phyloP scores from a whole-genome alignment of 2,113 vertebrate species.

The Genyomyrus donnyi region DNA sequence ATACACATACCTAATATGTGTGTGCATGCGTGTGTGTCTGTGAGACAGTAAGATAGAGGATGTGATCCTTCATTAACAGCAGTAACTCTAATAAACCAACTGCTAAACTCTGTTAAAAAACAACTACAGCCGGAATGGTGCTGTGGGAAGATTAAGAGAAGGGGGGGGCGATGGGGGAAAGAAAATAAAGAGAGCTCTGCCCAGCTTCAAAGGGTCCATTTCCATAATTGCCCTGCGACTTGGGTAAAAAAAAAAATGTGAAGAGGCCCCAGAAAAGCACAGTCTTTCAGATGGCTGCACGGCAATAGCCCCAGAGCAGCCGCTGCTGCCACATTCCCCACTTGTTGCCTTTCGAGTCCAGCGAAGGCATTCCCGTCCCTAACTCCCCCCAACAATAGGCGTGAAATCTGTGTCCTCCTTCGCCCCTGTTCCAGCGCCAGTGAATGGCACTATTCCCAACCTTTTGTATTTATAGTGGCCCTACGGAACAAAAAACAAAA shows the following conservation, averaged over 20 bases:
- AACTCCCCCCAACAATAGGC: slow-evolving; percentile 55
- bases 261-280: slow-evolving; percentile 61
- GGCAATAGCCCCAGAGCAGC: slow-evolving; percentile 59
- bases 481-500: neutral
- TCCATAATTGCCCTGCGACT: slow-evolving; percentile 81
- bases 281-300: slow-evolving; percentile 68
- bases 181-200: slow-evolving; percentile 62
- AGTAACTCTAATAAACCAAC: neutral
- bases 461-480: slow-evolving; percentile 48
- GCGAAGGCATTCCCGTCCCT: slow-evolving; percentile 56
- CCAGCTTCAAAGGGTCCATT: slow-evolving; percentile 68
- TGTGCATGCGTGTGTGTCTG: neutral
- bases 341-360: slow-evolving; percentile 60
- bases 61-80: slow-evolving; percentile 10
- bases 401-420: slow-evolving; percentile 54
- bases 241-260: slow-evolving; percentile 67
- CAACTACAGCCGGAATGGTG: slow-evolving; percentile 1
- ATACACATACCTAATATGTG: neutral
- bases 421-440: slow-evolving; percentile 41
- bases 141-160: slow-evolving; percentile 3
- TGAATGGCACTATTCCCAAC: slow-evolving; percentile 49
- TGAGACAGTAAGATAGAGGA: neutral
- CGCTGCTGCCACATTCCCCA: slow-evolving; percentile 45
- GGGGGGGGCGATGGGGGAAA: slow-evolving; percentile 5
- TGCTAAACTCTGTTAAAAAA: neutral